These are phyloP conservation scores for Anarrhichthys ocellatus DNA, from an alignment of 2,113 vertebrate genomes.

Conservation along the genomic window DNA sequence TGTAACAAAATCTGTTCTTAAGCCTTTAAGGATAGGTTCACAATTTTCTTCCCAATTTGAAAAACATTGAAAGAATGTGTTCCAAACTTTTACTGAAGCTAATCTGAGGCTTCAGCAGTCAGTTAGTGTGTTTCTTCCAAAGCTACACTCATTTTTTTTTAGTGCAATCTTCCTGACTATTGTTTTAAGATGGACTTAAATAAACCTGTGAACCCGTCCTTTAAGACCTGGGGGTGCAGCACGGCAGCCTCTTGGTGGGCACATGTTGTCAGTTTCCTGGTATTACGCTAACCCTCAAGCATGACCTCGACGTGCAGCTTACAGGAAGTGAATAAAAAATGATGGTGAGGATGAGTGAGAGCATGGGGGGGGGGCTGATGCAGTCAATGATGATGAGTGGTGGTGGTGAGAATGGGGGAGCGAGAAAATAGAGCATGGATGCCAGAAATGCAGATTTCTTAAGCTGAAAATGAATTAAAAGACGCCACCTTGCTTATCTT, in stretches of 20 bases:
- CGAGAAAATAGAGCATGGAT: neutral
- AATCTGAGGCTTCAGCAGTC: neutral
- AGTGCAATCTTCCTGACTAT: neutral
- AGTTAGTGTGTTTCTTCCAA: neutral
- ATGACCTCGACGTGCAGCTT: slow-evolving; percentile 59
- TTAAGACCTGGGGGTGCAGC: neutral
- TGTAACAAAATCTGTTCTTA: neutral
- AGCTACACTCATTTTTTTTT: neutral
- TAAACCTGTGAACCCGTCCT: neutral
- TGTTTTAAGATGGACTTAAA: neutral
- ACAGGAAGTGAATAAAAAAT: slow-evolving; percentile 77
- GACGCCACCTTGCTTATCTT: neutral
- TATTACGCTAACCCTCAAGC: slow-evolving; percentile 64
- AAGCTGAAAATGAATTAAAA: neutral
- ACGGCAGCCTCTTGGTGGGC: slow-evolving; percentile 36
- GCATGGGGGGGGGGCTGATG: neutral
- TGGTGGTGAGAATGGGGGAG: neutral
- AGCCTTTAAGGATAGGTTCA: neutral
- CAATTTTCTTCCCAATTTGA: neutral
- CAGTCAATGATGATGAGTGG: slow-evolving; percentile 4
- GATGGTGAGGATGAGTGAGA: slow-evolving; percentile 55
- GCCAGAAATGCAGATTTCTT: neutral
- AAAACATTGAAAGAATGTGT: neutral
- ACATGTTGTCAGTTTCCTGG: slow-evolving; percentile 62
- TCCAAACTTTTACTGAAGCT: neutral